phyloP scores from a whole-genome alignment of 2,797 vertebrate genomes.

The Chelidonichthys spinosus region DNA sequence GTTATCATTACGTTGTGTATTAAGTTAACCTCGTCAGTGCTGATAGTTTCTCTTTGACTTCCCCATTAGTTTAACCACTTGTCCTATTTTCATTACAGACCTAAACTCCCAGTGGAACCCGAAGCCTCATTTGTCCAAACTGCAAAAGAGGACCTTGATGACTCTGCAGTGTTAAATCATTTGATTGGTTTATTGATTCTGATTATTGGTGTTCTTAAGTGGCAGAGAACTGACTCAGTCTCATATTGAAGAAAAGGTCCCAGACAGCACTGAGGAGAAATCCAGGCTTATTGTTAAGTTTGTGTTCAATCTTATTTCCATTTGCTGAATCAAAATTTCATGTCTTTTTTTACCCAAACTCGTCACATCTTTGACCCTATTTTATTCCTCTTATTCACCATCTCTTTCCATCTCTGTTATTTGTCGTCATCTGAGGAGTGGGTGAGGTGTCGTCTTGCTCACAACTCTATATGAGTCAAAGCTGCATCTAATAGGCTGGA shows the following conservation, averaged over 20 bases:
- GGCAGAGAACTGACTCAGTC: slow-evolving; percentile 46
- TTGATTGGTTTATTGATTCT: slow-evolving; percentile 74
- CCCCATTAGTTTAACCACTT: slow-evolving; percentile 47
- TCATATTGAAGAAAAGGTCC: slow-evolving; percentile 41
- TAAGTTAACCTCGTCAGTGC: slow-evolving; percentile 12
- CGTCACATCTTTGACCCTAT: slow-evolving; percentile 16
- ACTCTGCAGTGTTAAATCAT: slow-evolving; percentile 66
- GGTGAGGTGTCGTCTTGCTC: slow-evolving; percentile 61
- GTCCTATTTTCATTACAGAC: slow-evolving; percentile 53
- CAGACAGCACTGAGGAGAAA: slow-evolving; percentile 30
- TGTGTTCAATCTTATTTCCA: background rate
- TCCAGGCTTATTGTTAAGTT: background rate
- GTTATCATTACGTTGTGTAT: slow-evolving; percentile 29
- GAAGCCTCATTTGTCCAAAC: slow-evolving; percentile 51
- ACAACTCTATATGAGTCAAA: slow-evolving; percentile 57
- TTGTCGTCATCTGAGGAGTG: slow-evolving; percentile 66
- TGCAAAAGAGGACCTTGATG: slow-evolving; percentile 48
- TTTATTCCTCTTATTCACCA: background rate
- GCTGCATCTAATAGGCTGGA: slow-evolving; percentile 42
- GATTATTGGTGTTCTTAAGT: slow-evolving; percentile 59
- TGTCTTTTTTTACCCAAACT: background rate
- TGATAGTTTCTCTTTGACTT: slow-evolving; percentile 45
- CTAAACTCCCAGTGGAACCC: slow-evolving; percentile 50
- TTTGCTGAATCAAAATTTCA: background rate
- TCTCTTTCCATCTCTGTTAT: slow-evolving; percentile 24